Evolutionary conservation across 2,888 invertebrate genomes (phyloP).

Genomic region (Cactoblastis cactorum): DNA sequence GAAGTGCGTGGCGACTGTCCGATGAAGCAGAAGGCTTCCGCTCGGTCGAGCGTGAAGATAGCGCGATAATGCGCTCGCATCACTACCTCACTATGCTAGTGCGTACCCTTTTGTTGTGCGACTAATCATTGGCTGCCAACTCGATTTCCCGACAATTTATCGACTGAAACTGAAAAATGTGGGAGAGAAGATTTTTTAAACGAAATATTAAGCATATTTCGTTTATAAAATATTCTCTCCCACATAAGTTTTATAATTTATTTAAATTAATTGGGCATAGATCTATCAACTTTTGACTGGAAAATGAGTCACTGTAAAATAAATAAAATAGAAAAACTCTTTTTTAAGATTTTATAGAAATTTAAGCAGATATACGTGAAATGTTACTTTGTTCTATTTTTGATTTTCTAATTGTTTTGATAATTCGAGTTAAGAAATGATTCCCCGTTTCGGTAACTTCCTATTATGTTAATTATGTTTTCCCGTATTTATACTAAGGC

Average conservation of each 20-base stretch:
- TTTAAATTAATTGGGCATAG: too few species aligned
- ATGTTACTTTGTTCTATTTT: too few species aligned
- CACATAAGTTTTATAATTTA: too few species aligned
- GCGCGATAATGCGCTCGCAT: constrained; percentile 71
- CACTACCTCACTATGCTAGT: constrained; percentile 58
- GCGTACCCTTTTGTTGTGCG: constrained; percentile 18
- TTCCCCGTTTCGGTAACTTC: background rate
- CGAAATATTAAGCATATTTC: too few species aligned
- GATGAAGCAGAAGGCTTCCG: constrained; percentile 67
- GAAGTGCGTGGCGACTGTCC: constrained; percentile 36
- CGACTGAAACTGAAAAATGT: background rate
- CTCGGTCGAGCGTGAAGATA: constrained; percentile 70
- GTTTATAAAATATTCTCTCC: too few species aligned
- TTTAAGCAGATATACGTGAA: too few species aligned
- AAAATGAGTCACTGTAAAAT: too few species aligned
- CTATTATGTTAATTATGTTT: constrained; percentile 7
- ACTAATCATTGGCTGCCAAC: constrained; percentile 8
- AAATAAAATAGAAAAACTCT: too few species aligned
- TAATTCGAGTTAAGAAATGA: background rate
- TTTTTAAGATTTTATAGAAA: too few species aligned
- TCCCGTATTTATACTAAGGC: constrained; percentile 5
- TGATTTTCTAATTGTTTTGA: background rate
- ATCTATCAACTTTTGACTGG: too few species aligned
- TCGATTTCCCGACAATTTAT: constrained; percentile 5
- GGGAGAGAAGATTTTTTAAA: too few species aligned